Evolutionary conservation across 2,888 invertebrate genomes (phyloP), one percentile per base, ranked within the genome.

Genomic region (Ophioninae sp.): DNA sequence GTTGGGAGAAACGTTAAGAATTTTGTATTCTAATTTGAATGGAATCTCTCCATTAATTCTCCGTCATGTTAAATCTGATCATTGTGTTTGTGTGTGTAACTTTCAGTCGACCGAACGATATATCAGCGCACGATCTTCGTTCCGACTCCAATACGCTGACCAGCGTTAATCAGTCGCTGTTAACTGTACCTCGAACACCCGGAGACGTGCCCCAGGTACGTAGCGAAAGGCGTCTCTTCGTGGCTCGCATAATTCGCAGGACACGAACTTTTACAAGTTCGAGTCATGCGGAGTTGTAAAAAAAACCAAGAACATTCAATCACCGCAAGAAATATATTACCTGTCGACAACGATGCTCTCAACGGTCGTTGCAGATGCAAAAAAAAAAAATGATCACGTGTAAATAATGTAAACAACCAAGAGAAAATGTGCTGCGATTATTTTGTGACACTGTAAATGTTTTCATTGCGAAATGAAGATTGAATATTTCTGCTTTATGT

Each of bases 181-280:
- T 95, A 86, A 94, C 94, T 88, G 95, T 95, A 84, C 95, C 96
- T 81, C 94, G 96, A 82, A 95, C 96, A 44, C 96, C 96, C 39
- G 95, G 95, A 88, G 96, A 95, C 89, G 94, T 95, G 85, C 95
- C 95, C 69, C 95, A 95, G 93, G 96, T 96, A 93, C 89, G 86
- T 86, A 86, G 87, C 76, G 87, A 86, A 84, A 80, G 85, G 80
- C 84, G 37, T 30, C 85, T 87, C 83, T 86, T 84, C 44, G 51
- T 76, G 79, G 23, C 82, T 74, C 71, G 80, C 83, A 71, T 84
- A 86, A 68, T 23, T 56, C 51, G 20, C 44, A 44, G 63, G 23
- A 41, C 41, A 58, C 58, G 58, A n/a, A 39, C 20, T 44, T 30
- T 1, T 30, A 30, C 30, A 30, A 30, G 30, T 30, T 30, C 30